Percentiles rank a stretch among this genome's conserved stretches.
Conservation (phyloP, 2,113 vertebrate species). For the Ammospiza nelsoni region DNA sequence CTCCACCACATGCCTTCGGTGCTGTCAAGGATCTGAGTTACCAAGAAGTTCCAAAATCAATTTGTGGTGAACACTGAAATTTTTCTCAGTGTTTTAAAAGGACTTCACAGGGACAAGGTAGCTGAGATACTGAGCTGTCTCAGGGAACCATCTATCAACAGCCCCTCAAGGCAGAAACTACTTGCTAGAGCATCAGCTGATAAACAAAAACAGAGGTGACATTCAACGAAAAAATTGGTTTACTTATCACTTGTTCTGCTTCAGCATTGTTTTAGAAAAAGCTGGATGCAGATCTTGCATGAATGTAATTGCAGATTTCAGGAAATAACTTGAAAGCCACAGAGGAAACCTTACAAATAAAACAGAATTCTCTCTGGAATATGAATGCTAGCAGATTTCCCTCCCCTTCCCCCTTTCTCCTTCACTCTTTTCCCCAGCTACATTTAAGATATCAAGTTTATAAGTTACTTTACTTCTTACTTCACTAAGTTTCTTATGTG, state of each 20-base stretch:
- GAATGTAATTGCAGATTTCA: background rate
- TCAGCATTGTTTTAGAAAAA: background rate
- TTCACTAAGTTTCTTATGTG: too few relatives aligned
- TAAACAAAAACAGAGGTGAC: background rate
- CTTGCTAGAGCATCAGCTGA: background rate
- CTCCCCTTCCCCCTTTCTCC: background rate
- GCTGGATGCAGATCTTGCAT: background rate
- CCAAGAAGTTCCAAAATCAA: background rate
- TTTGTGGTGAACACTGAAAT: background rate
- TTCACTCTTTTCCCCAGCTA: background rate
- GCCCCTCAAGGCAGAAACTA: background rate
- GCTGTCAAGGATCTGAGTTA: background rate
- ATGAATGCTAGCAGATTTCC: background rate
- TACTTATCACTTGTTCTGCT: background rate
- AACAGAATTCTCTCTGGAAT: background rate
- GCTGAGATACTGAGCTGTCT: background rate
- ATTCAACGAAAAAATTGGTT: background rate
- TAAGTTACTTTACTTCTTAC: background rate
- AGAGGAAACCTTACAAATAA: background rate
- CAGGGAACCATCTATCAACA: background rate
- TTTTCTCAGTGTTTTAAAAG: background rate
- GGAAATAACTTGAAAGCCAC: background rate
- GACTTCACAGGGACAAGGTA: background rate
- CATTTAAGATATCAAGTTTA: background rate
- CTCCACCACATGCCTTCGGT: background rate